Percentiles rank a stretch among this genome's conserved stretches.
phyloP scores from a whole-genome alignment of 1,140 invertebrate genomes.

The Penaeus vannamei region DNA sequence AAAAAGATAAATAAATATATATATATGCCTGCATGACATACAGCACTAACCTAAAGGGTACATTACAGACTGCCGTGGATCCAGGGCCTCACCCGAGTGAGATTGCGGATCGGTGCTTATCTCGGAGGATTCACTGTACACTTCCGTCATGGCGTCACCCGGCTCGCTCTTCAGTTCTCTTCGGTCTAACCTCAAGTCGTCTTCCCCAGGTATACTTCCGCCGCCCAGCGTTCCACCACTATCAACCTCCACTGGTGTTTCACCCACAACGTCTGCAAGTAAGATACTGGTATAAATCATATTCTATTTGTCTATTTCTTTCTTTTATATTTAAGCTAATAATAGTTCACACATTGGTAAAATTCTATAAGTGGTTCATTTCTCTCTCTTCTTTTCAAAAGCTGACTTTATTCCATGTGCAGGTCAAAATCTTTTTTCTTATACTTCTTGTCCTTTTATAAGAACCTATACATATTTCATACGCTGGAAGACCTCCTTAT shows the following conservation, averaged over 20 bases:
- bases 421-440: too few species aligned
- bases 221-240: constrained; percentile 34
- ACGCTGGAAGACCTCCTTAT: too few species aligned
- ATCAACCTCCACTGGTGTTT: constrained; percentile 49
- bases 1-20: too few species aligned
- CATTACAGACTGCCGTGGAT: constrained; percentile 55
- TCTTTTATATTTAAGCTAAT: too few species aligned
- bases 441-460: too few species aligned
- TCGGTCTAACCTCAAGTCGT: constrained; percentile 50
- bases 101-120: constrained; percentile 60
- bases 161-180: constrained; percentile 62
- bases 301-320: too few species aligned
- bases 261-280: constrained; percentile 57
- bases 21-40: too few species aligned
- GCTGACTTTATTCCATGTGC: too few species aligned
- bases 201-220: constrained; percentile 53
- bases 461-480: too few species aligned
- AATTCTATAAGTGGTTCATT: too few species aligned
- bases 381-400: too few species aligned
- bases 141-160: constrained; percentile 58
- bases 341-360: too few species aligned
- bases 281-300: neutral
- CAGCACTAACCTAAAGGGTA: constrained; percentile 55
- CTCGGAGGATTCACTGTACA: constrained; percentile 61
- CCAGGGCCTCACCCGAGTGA: constrained; percentile 60